phyloP scores from a whole-genome alignment of 2,113 vertebrate species.

The Catharus minimus region DNA sequence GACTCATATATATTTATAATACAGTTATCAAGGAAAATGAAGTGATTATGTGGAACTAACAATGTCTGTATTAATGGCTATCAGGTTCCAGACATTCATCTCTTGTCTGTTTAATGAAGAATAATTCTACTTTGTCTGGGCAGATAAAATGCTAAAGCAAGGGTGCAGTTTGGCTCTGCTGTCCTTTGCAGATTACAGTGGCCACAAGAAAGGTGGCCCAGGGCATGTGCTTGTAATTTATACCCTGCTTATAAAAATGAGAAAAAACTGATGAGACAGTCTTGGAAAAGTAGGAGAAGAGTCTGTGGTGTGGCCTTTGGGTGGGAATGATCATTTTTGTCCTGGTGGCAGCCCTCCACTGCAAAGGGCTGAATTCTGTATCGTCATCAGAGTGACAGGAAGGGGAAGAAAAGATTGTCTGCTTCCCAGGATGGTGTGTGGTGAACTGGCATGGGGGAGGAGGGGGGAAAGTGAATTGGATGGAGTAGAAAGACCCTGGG shows the following conservation, averaged over 20 bases:
- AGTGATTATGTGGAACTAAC: background rate
- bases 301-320: background rate
- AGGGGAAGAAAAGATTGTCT: background rate
- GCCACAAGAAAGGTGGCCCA: background rate
- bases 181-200: background rate
- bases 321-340: background rate
- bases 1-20: background rate
- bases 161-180: background rate
- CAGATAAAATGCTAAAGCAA: background rate
- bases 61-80: background rate
- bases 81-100: background rate
- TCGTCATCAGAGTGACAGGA: background rate
- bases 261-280: background rate
- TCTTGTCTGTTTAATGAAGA: background rate
- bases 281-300: background rate
- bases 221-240: background rate
- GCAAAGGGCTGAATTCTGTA: background rate
- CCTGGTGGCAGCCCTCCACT: background rate
- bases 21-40: conserved; percentile 20
- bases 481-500: background rate
- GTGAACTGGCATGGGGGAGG: background rate
- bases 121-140: background rate
- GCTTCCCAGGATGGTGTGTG: background rate
- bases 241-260: background rate
- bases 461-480: background rate